Conservation (phyloP, 1,140 invertebrate genomes). For the Hycleus phaleratus region DNA sequence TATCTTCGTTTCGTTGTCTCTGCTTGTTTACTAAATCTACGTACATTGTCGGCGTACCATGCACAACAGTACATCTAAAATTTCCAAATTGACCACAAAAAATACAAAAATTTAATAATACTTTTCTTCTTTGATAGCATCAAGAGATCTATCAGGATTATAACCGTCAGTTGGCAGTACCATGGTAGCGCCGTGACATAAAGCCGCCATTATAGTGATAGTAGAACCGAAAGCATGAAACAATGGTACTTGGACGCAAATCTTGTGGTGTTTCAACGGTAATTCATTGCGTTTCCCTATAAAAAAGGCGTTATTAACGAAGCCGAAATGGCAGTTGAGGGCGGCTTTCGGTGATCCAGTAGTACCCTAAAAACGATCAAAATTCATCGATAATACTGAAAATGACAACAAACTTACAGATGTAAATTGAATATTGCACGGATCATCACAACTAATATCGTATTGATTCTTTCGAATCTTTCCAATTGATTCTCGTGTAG, state of each 20-base stretch:
- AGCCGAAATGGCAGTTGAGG: constrained; percentile 69
- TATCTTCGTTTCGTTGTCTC: constrained; percentile 43
- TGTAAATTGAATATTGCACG: constrained; percentile 79
- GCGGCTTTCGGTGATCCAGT: constrained; percentile 86
- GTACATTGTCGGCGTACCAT: constrained; percentile 96
- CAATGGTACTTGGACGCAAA: constrained; percentile 79
- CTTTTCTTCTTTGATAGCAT: constrained; percentile 62
- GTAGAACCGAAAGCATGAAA: constrained; percentile 88
- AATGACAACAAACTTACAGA: constrained; percentile 54
- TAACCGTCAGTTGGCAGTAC: constrained; percentile 64
- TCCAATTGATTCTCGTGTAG: constrained; percentile 30
- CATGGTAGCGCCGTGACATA: constrained; percentile 59
- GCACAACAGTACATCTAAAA: constrained; percentile 65
- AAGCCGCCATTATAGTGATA: constrained; percentile 53
- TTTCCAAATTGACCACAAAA: background rate
- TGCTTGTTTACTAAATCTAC: constrained; percentile 67
- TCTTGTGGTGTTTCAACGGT: constrained; percentile 44
- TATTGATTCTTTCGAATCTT: constrained; percentile 42
- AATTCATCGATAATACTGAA: constrained; percentile 5
- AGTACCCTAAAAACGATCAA: constrained; percentile 53
- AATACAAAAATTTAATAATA: constrained; percentile 32
- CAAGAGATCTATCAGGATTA: constrained; percentile 58
- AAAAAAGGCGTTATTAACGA: constrained; percentile 80
- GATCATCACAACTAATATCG: constrained; percentile 55
- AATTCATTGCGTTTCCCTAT: constrained; percentile 54